Evolutionary conservation across 2,113 vertebrate genomes (phyloP), one percentile per base, ranked within the genome.

Genomic region (Epinephelus fuscoguttatus): DNA sequence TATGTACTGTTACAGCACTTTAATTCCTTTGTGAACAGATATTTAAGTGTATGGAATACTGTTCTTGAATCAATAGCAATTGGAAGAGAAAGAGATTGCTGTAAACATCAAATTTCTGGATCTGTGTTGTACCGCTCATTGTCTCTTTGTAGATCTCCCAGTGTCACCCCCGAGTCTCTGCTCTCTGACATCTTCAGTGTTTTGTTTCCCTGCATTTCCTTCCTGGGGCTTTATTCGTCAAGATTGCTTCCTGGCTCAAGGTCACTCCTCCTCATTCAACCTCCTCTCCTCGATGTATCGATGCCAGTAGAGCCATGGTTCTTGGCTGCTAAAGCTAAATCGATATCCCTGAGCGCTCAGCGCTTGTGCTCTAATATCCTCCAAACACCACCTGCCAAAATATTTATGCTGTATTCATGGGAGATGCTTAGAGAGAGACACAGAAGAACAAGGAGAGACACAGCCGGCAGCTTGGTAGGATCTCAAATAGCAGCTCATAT

Each of bases 381-480:
- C 84, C 79, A 57, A 89, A 87, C 89, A 80, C 75, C 85, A 83
- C 85, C 89, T 94, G 91, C 85, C 92, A 93, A 94, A 93, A 95
- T 94, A 92, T 95, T 90, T 88, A 89, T 84, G 78, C 84, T 90
- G 84, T 87, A 79, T 91, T 94, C 76, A 88, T 75, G 61, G 78
- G 73, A 69, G 78, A 82, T 72, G 82, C 83, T 80, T 52, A 84
- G 30, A 75, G 33, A 59, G 40, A 84, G 37, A 75, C 56, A 67
- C 37, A n/a, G 49, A 64, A 52, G 81, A 82, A 75, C 71, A 74
- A 68, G 72, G 21, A 61, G 63, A 70, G 82, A 77, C 52, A 63
- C 62, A 60, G 60, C 53, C 17, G 2, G 30, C 4, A 19, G 80
- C 67, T 81, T 18, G 56, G 33, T 33, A 3, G 33, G 71, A 68